Evolutionary conservation across 2,113 vertebrate species (phyloP), one percentile per base, ranked within the genome.

Genomic region (Trogon surrucura): DNA sequence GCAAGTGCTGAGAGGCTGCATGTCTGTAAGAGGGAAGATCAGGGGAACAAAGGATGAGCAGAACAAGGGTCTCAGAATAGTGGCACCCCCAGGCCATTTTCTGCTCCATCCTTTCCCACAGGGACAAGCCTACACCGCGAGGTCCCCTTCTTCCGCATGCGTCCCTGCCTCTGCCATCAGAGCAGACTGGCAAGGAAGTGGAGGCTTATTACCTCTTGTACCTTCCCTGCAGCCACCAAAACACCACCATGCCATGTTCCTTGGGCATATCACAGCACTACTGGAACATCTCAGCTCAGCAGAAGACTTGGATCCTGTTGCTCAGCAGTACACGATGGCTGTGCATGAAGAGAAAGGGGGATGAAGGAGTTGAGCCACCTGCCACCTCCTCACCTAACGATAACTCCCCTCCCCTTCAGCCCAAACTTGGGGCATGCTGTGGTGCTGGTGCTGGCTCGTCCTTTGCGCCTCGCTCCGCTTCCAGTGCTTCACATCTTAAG

Each of bases 361-460:
- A 13, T 25, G 50, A 48, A 81, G 34, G 15, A 23, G 7, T 20
- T 44, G 34, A 84, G 67, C 36, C 6, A 7, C 38, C 21, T 69
- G 36, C 57, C 34, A 57, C 41, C 64, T 83, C 66, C 41, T 74
- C 60, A n/a, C 25, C 41, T 11, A 30, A 27, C 41, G 66, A 15
- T 13, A 44, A 19, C 34, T 22, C 13, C 44, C 38, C 32, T 36
- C 45, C 57, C 50, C 14, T 10, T 30, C 45, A 72, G 38, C 54
- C 51, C 71, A 25, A 5, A 19, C 36, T 13, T 0, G 1, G 56
- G 71, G 44, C 41, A 29, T 5, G 0, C 7, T 11, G n/a, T 11
- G 48, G 51, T 48, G 44, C 69, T 56, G 77, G 32, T 1, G 0
- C 27, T 57, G 64, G 53, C 54, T 80, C 1, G 0, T 23, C 26